phyloP scores from a whole-genome alignment of 2,113 vertebrate species.

The Rostratula benghalensis region DNA sequence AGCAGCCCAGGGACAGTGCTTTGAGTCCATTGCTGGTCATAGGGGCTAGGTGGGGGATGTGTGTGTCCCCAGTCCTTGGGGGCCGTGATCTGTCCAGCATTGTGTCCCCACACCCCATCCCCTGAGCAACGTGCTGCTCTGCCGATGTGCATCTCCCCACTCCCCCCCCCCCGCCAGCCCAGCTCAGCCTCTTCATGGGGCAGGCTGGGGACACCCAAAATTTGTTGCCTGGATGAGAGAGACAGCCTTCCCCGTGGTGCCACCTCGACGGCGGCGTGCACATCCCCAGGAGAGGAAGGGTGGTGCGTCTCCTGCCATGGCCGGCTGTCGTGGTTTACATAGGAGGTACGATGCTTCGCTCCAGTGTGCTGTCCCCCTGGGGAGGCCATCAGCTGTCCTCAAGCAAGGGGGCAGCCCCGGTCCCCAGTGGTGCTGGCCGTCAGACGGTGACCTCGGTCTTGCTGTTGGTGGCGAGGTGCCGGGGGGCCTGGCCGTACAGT shows the following conservation, averaged over 20 bases:
- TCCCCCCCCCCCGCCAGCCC: no score
- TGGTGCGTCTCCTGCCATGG: fast-evolving
- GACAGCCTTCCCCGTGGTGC: fast-evolving
- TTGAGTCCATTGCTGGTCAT: not conserved
- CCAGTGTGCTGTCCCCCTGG: fast-evolving
- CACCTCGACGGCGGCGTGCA: fast-evolving
- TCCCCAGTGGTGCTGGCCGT: not conserved
- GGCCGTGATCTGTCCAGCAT: not conserved
- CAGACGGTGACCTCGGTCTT: slow-evolving; percentile 97
- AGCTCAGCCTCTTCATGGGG: not conserved
- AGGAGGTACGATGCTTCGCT: not conserved
- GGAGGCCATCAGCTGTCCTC: fast-evolving
- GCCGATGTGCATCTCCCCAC: not conserved
- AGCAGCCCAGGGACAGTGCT: fast-evolving
- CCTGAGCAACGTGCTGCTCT: not conserved
- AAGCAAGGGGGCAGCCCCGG: not conserved
- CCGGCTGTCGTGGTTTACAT: fast-evolving
- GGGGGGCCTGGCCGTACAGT: slow-evolving; percentile 60
- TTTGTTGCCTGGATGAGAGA: fast-evolving
- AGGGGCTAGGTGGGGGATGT: not conserved
- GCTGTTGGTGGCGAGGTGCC: slow-evolving; percentile 91
- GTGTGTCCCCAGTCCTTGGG: not conserved
- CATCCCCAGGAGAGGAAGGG: not conserved
- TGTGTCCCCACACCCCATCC: fast-evolving
- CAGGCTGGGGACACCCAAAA: not conserved